Percentiles rank a stretch among this genome's conserved stretches.
Evolutionary conservation across 2,797 vertebrate species (phyloP).

Genomic region (Microhierax caerulescens): DNA sequence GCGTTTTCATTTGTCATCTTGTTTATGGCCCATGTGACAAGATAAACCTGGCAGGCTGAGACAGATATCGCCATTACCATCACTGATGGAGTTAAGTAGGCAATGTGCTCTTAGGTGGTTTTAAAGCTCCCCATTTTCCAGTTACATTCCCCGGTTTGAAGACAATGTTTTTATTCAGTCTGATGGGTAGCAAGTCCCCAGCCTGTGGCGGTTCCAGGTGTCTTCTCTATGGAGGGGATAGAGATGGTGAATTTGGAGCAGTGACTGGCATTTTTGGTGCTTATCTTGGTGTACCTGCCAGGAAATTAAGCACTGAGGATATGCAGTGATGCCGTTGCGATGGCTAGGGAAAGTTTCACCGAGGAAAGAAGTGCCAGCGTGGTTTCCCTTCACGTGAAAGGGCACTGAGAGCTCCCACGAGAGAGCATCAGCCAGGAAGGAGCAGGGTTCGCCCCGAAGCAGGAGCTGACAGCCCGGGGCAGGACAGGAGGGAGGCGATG

Average conservation of each 20-base stretch:
- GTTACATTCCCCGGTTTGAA: background rate
- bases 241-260: accelerated
- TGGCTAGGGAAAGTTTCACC: background rate
- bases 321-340: accelerated
- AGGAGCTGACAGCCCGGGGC: background rate
- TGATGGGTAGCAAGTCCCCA: background rate
- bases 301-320: background rate
- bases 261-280: background rate
- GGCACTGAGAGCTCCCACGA: background rate
- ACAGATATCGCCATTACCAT: background rate
- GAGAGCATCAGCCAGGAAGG: background rate
- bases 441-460: background rate
- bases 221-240: background rate
- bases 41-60: slow-evolving; percentile 6
- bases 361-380: background rate
- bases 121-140: background rate
- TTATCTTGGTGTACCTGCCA: background rate
- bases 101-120: background rate
- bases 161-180: background rate
- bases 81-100: background rate
- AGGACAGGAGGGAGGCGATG: background rate
- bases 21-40: slow-evolving; percentile 20
- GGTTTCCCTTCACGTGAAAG: background rate
- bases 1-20: slow-evolving; percentile 36
- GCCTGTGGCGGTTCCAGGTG: background rate